These are phyloP conservation scores for Ptycholaimellus sp. DNA, from an alignment of 2,888 invertebrate genomes.

Conservation along the genomic window DNA sequence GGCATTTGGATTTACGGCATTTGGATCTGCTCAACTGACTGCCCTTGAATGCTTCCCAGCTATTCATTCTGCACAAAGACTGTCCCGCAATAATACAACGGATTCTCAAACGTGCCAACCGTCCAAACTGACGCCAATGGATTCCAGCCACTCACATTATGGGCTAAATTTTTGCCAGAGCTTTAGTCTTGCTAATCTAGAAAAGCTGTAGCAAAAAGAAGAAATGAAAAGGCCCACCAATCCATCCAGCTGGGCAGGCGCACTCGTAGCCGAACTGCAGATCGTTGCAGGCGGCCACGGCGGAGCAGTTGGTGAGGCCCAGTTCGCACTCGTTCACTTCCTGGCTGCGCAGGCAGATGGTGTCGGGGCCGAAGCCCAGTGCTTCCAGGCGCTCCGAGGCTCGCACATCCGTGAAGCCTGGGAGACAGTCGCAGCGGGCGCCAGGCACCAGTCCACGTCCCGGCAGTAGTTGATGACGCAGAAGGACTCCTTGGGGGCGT, in stretches of 20 bases:
- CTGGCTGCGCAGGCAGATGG: constrained; percentile 6
- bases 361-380: constrained; percentile 8
- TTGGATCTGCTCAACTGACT: too few relatives aligned
- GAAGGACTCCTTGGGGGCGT: constrained; percentile 5
- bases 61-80: too few relatives aligned
- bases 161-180: too few relatives aligned
- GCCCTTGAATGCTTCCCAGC: too few relatives aligned
- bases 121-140: too few relatives aligned
- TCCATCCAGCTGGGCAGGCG: constrained; percentile 13
- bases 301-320: constrained; percentile 19
- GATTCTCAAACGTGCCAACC: too few relatives aligned
- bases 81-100: too few relatives aligned
- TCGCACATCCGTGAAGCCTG: constrained; percentile 15
- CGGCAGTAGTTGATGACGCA: constrained; percentile 17
- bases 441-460: constrained; percentile 49
- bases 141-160: too few relatives aligned
- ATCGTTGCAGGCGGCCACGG: constrained; percentile 18
- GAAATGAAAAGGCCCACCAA: too few relatives aligned
- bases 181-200: too few relatives aligned
- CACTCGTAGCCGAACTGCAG: constrained; percentile 15
- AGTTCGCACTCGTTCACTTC: constrained; percentile 20
- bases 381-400: constrained; percentile 9
- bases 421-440: constrained; percentile 21
- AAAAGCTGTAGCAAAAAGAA: too few relatives aligned
- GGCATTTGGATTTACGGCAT: too few relatives aligned